Conservation (phyloP, 2,113 vertebrate genomes). For the Arvicanthis niloticus region DNA sequence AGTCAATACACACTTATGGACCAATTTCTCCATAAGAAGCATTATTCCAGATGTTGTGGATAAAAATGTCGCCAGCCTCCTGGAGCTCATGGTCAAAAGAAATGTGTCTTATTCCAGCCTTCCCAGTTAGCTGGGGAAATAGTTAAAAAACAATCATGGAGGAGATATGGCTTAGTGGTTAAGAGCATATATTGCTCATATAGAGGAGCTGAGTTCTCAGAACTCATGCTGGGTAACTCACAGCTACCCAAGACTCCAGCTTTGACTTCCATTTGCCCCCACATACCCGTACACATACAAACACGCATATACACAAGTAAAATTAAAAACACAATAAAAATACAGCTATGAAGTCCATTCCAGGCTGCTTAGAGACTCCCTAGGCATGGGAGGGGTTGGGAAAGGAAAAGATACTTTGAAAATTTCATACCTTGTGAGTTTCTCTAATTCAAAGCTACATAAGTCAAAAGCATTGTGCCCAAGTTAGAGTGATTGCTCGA, state of each 20-base stretch:
- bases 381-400: not conserved
- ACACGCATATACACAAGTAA: not conserved
- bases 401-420: not conserved
- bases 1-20: not conserved
- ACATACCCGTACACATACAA: not conserved
- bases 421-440: not conserved
- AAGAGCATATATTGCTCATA: not conserved
- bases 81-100: not conserved
- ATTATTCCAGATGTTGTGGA: not conserved
- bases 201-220: not conserved
- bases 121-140: not conserved
- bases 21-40: not conserved
- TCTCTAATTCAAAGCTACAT: not conserved
- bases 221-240: not conserved
- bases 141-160: not conserved
- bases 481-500: not conserved
- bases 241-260: not conserved
- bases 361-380: not conserved
- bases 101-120: not conserved
- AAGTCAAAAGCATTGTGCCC: not conserved
- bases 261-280: not conserved
- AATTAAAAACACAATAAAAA: not conserved
- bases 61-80: not conserved
- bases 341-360: not conserved
- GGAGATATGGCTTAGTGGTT: not conserved